Conservation (phyloP, 1,140 invertebrate species). For the Chironomus tepperi region DNA sequence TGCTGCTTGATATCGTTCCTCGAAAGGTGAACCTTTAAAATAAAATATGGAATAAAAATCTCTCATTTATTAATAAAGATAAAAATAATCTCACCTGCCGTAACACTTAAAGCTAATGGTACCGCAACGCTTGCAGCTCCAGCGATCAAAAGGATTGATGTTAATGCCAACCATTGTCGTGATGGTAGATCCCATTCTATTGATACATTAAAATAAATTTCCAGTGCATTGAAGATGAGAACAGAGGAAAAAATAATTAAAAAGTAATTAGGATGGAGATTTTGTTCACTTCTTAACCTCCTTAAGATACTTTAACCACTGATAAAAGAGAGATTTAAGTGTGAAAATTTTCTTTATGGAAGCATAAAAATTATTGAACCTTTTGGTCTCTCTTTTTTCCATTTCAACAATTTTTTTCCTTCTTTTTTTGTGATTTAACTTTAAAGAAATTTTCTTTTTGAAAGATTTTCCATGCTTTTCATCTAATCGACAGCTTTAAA, state of each 20-base stretch:
- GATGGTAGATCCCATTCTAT: constrained; percentile 44
- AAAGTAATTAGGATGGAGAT: not conserved
- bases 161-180: constrained; percentile 55
- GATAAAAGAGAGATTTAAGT: not conserved
- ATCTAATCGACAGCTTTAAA: no score
- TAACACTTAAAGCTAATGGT: constrained; percentile 53
- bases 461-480: no score
- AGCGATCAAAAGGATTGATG: constrained; percentile 53
- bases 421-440: no score
- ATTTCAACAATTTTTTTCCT: not conserved
- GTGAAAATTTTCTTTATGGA: not conserved
- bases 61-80: not conserved
- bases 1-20: constrained; percentile 53
- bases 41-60: not conserved
- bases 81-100: constrained; percentile 41
- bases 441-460: not conserved
- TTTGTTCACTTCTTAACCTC: not conserved
- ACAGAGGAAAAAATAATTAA: not conserved
- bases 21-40: constrained; percentile 47
- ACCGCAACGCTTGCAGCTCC: constrained; percentile 57
- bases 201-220: not conserved
- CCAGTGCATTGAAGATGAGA: no score
- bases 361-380: not conserved
- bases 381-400: not conserved
- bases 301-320: not conserved